phyloP scores from a whole-genome alignment of 2,888 invertebrate genomes.

The Philereme vetulata region DNA sequence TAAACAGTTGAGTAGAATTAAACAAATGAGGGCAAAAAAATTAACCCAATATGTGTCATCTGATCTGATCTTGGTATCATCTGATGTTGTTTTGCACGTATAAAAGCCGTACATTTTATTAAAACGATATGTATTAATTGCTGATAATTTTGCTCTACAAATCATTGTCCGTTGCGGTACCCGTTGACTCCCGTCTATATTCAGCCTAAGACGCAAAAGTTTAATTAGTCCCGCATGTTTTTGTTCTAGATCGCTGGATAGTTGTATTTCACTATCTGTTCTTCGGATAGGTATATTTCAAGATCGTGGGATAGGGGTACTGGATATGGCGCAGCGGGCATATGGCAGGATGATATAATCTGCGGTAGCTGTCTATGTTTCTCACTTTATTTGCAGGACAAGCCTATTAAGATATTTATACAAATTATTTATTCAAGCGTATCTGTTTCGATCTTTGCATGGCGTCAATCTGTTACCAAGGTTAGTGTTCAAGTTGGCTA shows the following conservation, averaged over 20 bases:
- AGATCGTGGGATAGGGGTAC: slow-evolving; percentile 63
- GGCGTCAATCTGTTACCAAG: slow-evolving; percentile 4
- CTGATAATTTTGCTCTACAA: too few species aligned
- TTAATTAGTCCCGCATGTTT: slow-evolving; percentile 68
- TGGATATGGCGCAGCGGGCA: slow-evolving; percentile 67
- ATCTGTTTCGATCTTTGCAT: slow-evolving; percentile 13
- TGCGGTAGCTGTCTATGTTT: slow-evolving; percentile 55
- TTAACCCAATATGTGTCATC: too few species aligned
- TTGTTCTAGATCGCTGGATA: slow-evolving; percentile 63
- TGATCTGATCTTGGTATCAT: too few species aligned
- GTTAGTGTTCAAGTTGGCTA: neutral
- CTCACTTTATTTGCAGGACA: slow-evolving; percentile 57
- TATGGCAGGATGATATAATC: slow-evolving; percentile 68
- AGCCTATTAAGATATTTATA: slow-evolving; percentile 49
- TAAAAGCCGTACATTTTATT: too few species aligned
- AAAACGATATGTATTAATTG: too few species aligned
- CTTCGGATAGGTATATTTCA: slow-evolving; percentile 63
- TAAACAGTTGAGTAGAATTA: too few species aligned
- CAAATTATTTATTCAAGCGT: slow-evolving; percentile 26
- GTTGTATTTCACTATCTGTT: slow-evolving; percentile 58
- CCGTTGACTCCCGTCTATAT: neutral
- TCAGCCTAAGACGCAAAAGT: slow-evolving; percentile 42
- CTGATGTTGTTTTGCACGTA: too few species aligned
- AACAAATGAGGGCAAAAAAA: too few species aligned
- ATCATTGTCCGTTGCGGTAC: too few species aligned